Conservation (phyloP, 23 tunicate species). For the Ascidia mentula region DNA sequence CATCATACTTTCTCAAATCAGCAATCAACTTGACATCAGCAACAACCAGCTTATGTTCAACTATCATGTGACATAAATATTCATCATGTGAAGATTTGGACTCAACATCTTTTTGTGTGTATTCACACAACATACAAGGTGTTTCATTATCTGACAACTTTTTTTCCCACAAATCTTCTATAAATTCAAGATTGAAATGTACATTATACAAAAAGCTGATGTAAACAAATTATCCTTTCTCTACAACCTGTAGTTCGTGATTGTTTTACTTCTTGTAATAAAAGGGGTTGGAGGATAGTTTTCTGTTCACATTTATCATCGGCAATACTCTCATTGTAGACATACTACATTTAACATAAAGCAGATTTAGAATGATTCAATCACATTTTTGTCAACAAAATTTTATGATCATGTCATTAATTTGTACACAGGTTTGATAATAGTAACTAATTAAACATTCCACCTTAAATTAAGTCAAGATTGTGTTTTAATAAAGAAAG, state of each 20-base stretch:
- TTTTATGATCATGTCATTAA: too few species aligned
- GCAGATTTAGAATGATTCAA: too few species aligned
- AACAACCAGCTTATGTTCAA: constrained; percentile 82
- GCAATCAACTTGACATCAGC: constrained; percentile 89
- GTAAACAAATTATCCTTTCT: not conserved
- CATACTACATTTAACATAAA: too few species aligned
- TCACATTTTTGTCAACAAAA: too few species aligned
- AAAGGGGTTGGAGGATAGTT: not conserved
- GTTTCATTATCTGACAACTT: constrained; percentile 54
- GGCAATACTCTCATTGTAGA: not conserved
- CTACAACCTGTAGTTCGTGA: not conserved
- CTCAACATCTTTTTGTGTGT: constrained; percentile 48
- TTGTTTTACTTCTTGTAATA: not conserved
- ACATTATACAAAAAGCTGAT: not conserved
- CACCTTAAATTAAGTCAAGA: too few species aligned
- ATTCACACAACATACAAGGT: constrained; percentile 82
- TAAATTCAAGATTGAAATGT: too few species aligned
- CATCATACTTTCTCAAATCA: constrained; percentile 56
- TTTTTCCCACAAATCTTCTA: not conserved
- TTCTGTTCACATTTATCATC: not conserved
- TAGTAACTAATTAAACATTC: too few species aligned
- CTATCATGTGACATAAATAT: constrained; percentile 81
- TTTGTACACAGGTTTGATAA: too few species aligned
- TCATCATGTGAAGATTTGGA: constrained; percentile 42
- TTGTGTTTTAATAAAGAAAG: too few species aligned